Evolutionary conservation across 2,113 vertebrate species (phyloP), one percentile per base, ranked within the genome.

Genomic region (Melanotaenia duboulayi): DNA sequence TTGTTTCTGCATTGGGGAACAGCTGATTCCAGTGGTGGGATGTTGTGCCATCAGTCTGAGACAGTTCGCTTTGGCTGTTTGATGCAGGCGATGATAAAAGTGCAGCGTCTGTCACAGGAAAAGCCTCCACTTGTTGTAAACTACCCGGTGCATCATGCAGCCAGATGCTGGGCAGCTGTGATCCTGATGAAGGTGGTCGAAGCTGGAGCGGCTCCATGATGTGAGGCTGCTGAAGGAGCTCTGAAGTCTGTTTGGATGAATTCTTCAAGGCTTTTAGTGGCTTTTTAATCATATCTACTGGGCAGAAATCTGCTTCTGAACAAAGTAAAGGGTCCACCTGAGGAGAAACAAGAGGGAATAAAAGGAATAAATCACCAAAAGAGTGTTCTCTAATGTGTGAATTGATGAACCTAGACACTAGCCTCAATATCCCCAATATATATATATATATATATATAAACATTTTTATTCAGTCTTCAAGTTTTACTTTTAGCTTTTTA

Each of bases 131-230:
- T 11, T 87, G 70, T 37, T 64, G 64, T 8, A 86, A 32, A 2
- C 55, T 55, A 1, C 78, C 78, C 1, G 83, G 81, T 0, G 81
- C 1, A 0, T 89, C 84, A 0, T 54, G 63, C 52, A 86, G 58
- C 80, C 83, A 81, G 76, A 80, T 76, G 32, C 64, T 79, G 13
- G 87, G 85, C 5, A 65, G 37, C 24, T 60, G 73, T 50, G 62
- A 25, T 0, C 54, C n/a, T 4, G 51, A 39, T 16, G 61, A 24
- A 32, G 66, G 16, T 1, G 54, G 4, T 16, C 56, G 49, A 7
- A 23, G 23, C 1, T 49, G 9, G 10, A 83, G 76, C 52, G 80
- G 78, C 54, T 77, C 73, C 64, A 67, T 76, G 20, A 70, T 7
- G 28, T 59, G 55, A 65, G 74, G 81, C 74, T 82, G 75, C 12